Base-by-base conservation (phyloP, 2,113 vertebrate genomes). In the Syngnathoides biaculeatus region DNA sequence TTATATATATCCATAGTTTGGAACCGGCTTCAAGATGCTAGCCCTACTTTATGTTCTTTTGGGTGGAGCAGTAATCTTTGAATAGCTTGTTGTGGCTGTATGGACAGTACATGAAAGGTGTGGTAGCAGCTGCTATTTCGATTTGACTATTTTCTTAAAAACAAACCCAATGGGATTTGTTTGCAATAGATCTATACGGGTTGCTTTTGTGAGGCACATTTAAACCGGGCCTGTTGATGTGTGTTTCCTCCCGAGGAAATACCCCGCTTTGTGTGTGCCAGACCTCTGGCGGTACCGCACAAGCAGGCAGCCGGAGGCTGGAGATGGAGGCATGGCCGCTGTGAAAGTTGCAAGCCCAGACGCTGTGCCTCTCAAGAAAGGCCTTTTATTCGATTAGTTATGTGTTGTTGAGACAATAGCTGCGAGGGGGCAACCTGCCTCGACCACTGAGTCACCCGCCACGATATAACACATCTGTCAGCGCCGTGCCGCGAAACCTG, bases 381-480 rank as follows among this genome's bases (percentile, higher is more conserved):
- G 53, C 67, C 75, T 74, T 64, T 65, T 27, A 69, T 71, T 73
- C 65, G 73, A 80, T 79, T 75, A 65, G 72, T 63, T n/a, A 45
- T 9, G 72, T 65, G 83, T 71, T 73, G 77, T 81, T 27, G 68
- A 81, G 71, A 77, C 89, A 76, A 79, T 84, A 90, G 88, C 87
- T 90, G 87, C 69, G 22, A 66, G 59, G 14, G 84, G 73, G 79
- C 75, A 61, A 5, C 14, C n/a, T 22, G 59, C 67, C 67, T 43
- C 24, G 3, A 35, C 71, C 26, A 3, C 67, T 69, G 35, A 27
- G 76, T 88, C 86, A 84, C 82, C 64, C 81, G 78, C 80, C 65
- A 73, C 79, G 85, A 88, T 77, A 60, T 67, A 70, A 70, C 79
- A 86, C 86, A 87, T 89, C 87, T 87, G 86, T 89, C 84, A 74